Base-by-base conservation (phyloP, 2,113 vertebrate species). In the Crotophaga sulcirostris region DNA sequence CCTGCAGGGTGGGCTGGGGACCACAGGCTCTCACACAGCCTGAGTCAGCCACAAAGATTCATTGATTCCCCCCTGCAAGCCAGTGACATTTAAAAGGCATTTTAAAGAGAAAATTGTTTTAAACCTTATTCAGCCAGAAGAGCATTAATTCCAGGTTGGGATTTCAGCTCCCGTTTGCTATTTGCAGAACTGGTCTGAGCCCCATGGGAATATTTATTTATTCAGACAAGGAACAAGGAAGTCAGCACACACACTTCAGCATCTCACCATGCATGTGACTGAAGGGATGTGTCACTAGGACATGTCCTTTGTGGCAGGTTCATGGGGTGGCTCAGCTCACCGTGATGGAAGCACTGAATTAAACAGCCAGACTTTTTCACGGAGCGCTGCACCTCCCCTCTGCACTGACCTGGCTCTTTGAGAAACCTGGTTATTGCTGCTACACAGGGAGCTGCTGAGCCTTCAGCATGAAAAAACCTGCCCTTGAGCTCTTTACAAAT, bases 131-230 rank as follows among this genome's bases (percentile, higher is more conserved):
- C 72, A 92, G 18, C 6, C 72, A 55, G 40, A 84, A 49, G 55
- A 16, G 34, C 15, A 21, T 24, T 87, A 63, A 95, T 93, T 92
- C 86, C 85, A 62, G 90, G 90, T 16, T 95, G 45, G 59, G 75
- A 85, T 95, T 96, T 90, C 92, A 93, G 67, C 31, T 85, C 55
- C 58, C 45, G 49, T 45, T 84, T 89, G 84, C 33, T 88, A 51
- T 83, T 82, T 74, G 34, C 63, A 77, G 82, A 49, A 21, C 45
- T 36, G 18, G 54, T 79, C 55, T 88, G 84, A 93, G 63, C 16
- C 63, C 70, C 47, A 33, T 0, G 3, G 63, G 51, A 77, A 11
- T 40, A 56, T 67, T 90, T 80, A 69, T 63, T 94, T 84, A 60
- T 42, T 79, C 70, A 45, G 25, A 36, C 1, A 33, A 76, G 64